These are phyloP conservation scores for Neoaliturus tenellus DNA, from an alignment of 2,888 invertebrate species.

Conservation along the genomic window DNA sequence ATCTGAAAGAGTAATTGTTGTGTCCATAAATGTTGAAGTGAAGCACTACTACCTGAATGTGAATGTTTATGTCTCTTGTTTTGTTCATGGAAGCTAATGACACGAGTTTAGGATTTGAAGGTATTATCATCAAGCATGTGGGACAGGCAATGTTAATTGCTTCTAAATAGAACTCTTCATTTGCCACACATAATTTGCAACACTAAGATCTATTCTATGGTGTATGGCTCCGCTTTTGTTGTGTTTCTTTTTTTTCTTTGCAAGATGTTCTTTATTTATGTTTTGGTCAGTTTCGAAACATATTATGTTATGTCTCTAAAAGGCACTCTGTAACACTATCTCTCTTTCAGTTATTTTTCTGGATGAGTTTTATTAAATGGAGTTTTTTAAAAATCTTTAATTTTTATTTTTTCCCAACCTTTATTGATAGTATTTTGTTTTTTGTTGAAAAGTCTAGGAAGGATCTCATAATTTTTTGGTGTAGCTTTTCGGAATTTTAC, in stretches of 20 bases:
- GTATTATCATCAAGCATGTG: slow-evolving; percentile 67
- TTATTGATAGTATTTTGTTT: too few species aligned
- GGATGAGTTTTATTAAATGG: too few species aligned
- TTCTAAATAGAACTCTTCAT: not conserved
- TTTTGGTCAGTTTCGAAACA: too few species aligned
- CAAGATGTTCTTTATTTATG: too few species aligned
- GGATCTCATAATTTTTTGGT: too few species aligned
- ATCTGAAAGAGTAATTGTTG: not conserved
- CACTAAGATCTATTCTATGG: not conserved
- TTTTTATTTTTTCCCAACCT: too few species aligned
- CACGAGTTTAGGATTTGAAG: slow-evolving; percentile 71
- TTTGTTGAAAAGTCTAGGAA: too few species aligned
- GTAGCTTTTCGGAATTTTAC: too few species aligned
- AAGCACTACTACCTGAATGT: slow-evolving; percentile 12
- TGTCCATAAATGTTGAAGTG: not conserved
- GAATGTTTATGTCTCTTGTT: slow-evolving; percentile 51
- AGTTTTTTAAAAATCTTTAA: too few species aligned
- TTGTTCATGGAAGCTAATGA: slow-evolving; percentile 55
- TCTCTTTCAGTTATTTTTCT: too few species aligned
- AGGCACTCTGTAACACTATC: too few species aligned
- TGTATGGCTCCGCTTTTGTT: not conserved
- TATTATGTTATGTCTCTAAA: too few species aligned
- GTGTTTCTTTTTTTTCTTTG: not conserved
- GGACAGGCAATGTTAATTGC: slow-evolving; percentile 1
- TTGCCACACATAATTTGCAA: not conserved